Base-by-base conservation (phyloP, 2,113 vertebrate genomes). In the Erpornis zantholeuca region DNA sequence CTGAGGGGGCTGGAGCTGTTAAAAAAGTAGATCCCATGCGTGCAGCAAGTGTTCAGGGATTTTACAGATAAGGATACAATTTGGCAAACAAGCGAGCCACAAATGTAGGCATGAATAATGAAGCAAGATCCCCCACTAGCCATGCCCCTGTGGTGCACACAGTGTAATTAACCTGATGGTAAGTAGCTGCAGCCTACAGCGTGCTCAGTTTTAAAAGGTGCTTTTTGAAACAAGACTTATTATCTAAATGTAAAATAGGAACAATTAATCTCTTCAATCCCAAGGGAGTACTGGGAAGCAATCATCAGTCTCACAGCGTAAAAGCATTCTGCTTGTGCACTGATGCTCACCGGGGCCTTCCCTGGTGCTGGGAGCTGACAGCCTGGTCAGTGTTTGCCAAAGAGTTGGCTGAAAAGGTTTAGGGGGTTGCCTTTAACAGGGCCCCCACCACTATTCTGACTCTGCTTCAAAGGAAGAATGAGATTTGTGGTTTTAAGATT, bases 41-140 rank as follows among this genome's bases (percentile, higher is more conserved):
- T 47, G 33, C 52, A 82, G 35, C 38, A 64, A 64, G 36, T 40
- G 40, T 52, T 82, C 23, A 60, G 53, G 27, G 45, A 38, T 57
- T 87, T 64, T 68, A 40, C 0, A 1, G 65, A 19, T 54, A 45
- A 73, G 18, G 3, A 3, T 35, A 24, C 23, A 52, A 36, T 22
- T 57, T 70, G 56, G 47, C 52, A 78, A 81, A 47, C 33, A 75
- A 81, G 42, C 7, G 29, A 71, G 47, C 33, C 6, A 0, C 56
- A 54, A 86, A 88, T 57, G 86, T 65, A 77, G 42, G n/a, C 29
- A 45, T 53, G 82, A 96, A 84, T 78, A 86, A 81, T 42, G 50
- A 78, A 88, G 33, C 7, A 59, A 66, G 69, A 59, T 63, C 31
- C 18, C 33, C 40, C 15, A 15, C 29, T 47, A 78, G 18, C 38